Base-by-base conservation (phyloP, 2,797 vertebrate species). In the Setipinna tenuifilis region DNA sequence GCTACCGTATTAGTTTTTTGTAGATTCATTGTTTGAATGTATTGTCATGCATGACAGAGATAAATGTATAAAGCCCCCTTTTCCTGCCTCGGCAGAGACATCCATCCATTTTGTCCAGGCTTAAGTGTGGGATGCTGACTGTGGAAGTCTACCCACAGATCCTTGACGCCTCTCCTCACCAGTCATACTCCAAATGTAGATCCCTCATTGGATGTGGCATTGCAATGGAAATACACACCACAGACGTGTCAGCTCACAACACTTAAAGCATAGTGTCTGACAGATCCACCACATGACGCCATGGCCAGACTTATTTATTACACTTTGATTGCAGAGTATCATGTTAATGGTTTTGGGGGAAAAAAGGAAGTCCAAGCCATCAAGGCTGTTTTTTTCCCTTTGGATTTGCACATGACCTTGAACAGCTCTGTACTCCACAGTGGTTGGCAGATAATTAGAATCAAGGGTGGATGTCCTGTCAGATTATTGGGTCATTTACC, bases 271-370 rank as follows among this genome's bases (percentile, higher is more conserved):
- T 71, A 35, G 25, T 71, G 23, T 68, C 23, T 68, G 23, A 68
- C 23, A 71, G 65, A 71, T 31, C 65, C 28, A 31, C 25, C 16
- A 78, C 31, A 78, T 44, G 35, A 78, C 71, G 71, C 31, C 71
- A 46, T 44, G 54, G 71, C 41, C 58, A 59, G 25, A 82, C 85
- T 75, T 86, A 86, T 88, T 86, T 86, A 86, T 88, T 84, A 81
- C 83, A 61, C 87, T 61, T 23, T 88, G 84, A 88, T 86, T 88
- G 87, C 85, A 86, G 84, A 23, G 35, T 85, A 86, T 87, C 62
- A 82, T 21, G 25, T 87, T 71, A 35, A 71, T 71, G 28, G 14
- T 71, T 71, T 71, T 23, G 61, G n/a, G 6, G n/a, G 61, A n/a
- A 2, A 4, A 62, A 10, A 23, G 61, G 23, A 25, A 23, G 61